phyloP scores from a whole-genome alignment of 2,888 invertebrate species.

The Rutpela maculata region DNA sequence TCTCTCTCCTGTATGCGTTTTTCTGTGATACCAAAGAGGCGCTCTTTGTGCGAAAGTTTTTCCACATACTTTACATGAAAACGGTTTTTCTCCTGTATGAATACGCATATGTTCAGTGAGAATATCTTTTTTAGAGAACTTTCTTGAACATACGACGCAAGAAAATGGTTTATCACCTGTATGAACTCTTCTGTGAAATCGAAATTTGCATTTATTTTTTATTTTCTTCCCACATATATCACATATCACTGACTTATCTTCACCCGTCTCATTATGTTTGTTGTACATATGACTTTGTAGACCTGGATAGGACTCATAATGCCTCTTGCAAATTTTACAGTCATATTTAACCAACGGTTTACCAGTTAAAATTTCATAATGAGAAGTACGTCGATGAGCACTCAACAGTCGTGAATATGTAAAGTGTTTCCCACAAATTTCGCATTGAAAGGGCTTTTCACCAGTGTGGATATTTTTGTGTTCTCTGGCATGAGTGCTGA shows the following conservation, averaged over 20 bases:
- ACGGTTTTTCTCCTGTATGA: conserved; percentile 70
- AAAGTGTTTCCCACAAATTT: conserved; percentile 75
- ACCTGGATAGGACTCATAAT: conserved; percentile 69
- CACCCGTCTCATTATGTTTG: conserved; percentile 68
- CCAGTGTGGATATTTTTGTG: conserved; percentile 74
- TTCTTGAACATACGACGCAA: conserved; percentile 53
- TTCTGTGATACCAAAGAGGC: conserved; percentile 74
- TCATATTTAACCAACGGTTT: conserved; percentile 68
- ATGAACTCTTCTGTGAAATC: conserved; percentile 59
- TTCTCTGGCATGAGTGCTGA: conserved; percentile 74
- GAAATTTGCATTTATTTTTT: conserved; percentile 65
- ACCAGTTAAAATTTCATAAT: conserved; percentile 72
- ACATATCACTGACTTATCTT: conserved; percentile 73
- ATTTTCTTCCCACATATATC: conserved; percentile 56
- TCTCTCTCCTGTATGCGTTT: conserved; percentile 76
- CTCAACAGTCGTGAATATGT: conserved; percentile 73
- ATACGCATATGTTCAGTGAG: conserved; percentile 67
- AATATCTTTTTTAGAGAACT: conserved; percentile 73
- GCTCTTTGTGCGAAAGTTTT: conserved; percentile 72
- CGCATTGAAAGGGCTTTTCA: conserved; percentile 73
- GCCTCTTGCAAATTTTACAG: conserved; percentile 75
- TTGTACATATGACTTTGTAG: conserved; percentile 70
- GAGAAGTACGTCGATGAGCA: conserved; percentile 70
- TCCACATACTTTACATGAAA: conserved; percentile 63
- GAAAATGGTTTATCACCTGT: conserved; percentile 63